Evolutionary conservation across 2,797 vertebrate genomes (phyloP).

Genomic region (Numenius phaeopus): DNA sequence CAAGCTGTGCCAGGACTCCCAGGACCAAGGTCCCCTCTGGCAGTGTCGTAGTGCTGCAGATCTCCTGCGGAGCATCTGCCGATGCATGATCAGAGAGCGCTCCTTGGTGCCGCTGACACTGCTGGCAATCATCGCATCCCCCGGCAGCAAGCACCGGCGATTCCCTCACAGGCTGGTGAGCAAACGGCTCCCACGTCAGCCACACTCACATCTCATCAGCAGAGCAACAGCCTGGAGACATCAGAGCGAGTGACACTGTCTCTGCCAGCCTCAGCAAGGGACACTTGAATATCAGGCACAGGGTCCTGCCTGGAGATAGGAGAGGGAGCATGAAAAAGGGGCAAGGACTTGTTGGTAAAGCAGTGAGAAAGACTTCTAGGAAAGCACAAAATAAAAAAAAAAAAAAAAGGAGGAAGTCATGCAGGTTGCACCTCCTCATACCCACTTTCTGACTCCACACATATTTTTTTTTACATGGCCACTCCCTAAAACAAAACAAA

Average conservation of each 20-base stretch:
- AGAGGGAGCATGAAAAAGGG: background rate
- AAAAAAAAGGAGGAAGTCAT: accelerated
- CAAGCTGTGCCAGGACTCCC: background rate
- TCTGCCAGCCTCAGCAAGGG: background rate
- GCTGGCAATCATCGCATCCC: background rate
- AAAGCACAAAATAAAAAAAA: background rate
- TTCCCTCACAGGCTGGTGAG: background rate
- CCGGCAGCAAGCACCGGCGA: background rate
- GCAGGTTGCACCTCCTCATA: background rate
- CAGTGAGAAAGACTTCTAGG: background rate
- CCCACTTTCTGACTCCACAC: background rate
- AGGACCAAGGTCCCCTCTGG: background rate
- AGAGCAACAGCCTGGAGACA: background rate
- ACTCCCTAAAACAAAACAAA: background rate
- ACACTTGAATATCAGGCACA: background rate
- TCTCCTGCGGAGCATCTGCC: background rate
- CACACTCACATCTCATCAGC: background rate
- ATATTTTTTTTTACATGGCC: background rate
- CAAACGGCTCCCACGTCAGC: background rate
- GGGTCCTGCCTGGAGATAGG: background rate
- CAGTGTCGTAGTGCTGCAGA: background rate
- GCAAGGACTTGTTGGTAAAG: background rate
- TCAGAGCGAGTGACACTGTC: accelerated
- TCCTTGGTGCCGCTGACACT: background rate
- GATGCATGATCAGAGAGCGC: background rate